Evolutionary conservation across 1,140 invertebrate species (phyloP), one percentile per base, ranked within the genome.

Genomic region (Oryctes rhinoceros): DNA sequence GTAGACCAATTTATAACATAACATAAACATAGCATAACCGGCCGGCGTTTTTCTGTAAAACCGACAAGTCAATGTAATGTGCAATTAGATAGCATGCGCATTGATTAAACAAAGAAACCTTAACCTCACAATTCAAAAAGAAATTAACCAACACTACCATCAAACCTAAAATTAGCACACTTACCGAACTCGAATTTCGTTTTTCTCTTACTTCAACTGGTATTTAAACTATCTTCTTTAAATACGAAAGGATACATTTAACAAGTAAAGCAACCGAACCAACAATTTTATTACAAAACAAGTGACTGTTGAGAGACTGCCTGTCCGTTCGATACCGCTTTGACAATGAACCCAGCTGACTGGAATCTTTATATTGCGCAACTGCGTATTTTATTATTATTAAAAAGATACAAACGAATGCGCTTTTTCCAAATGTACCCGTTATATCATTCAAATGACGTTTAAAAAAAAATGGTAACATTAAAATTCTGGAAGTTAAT

Each of bases 301-400:
- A 71, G 20, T 71, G 20, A 71, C 65, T 71, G 65, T 71, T 71
- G 65, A 24, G 65, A 71, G 65, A 71, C 65, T 71, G 18, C 65
- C 15, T 71, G 81, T 80, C 79, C 80, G 82, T 83, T 83, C 82
- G 82, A 83, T 83, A 83, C 82, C 65, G 78, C 79, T 82, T 83
- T 82, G 82, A 83, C 82, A 83, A 83, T 83, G 82, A 83, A 83
- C 82, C 82, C 82, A 83, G 82, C 82, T 83, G 82, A 83, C 82
- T 83, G 77, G 80, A 79, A 79, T 76, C 79, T 79, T 71, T 74
- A 78, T 67, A 81, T 83, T 83, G 82, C 82, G 82, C 82, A 83
- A 76, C 75, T 47, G 39, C 75, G 75, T 76, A 15, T 44, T 44
- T 76, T 76, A 76, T 76, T 76, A 76, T 76, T 76, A 76, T 76